Base-by-base conservation (phyloP, 2,888 invertebrate species). In the Esperia sulphurella region DNA sequence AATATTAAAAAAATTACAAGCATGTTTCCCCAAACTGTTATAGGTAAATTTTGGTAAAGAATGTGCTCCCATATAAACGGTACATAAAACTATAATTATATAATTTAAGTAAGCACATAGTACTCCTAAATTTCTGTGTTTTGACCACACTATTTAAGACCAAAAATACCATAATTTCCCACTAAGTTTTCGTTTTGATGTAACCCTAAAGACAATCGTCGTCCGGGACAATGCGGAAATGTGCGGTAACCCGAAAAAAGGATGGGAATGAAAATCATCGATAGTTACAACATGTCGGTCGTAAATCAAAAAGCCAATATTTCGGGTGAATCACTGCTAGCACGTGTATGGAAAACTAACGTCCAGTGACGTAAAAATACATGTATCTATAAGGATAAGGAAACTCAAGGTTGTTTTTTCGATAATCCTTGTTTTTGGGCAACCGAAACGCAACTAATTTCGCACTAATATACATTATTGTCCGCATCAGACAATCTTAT, bases 291-390 rank as follows among this genome's bases (percentile, higher is more conserved):
- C 41, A 28, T 37, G 42, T 47, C 37, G 12, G 33, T 14, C 37
- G 47, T 47, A 47, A 47, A 47, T 47, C 47, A 47, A 41, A 41
- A 38, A 41, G 47, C 9, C 47, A 47, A 47, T 47, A 47, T 47
- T 37, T 47, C 42, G 42, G 42, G 14, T 14, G 42, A 47, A 47
- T 47, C 47, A 47, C 42, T 47, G 38, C 13, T 42, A 37, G 42
- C 8, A 12, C 42, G 47, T 47, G 47, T 12, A 41, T 33, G 12
- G 46, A 46, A 46, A 46, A 21, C 46, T 41, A 33, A 46, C 28
- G 35, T 10, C 28, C 21, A 10, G 10, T 14, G 9, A 3, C 30
- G 12, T 8, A 13, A 41, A 10, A 28, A 40, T 40, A 28, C 8
- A 39, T 14, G 14, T 39, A 13, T 14, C 29, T 29, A 41, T 29